These are phyloP conservation scores for Ivindomyrus marchei DNA, from an alignment of 2,113 vertebrate species.

Conservation along the genomic window DNA sequence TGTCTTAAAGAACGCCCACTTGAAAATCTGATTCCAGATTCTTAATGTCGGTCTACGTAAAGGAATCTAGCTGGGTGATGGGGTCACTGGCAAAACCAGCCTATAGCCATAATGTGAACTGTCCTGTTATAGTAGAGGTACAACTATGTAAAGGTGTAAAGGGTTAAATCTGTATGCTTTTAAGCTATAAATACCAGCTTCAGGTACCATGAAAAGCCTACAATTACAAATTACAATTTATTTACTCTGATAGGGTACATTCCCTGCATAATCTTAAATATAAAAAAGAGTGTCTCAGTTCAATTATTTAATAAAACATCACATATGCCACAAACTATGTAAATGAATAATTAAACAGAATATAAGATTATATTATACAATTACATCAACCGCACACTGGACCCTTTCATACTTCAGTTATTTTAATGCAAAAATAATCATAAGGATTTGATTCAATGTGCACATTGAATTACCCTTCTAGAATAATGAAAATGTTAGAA, in stretches of 20 bases:
- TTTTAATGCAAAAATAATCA: background rate
- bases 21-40: background rate
- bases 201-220: background rate
- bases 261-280: background rate
- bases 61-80: background rate
- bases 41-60: background rate
- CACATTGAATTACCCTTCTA: background rate
- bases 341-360: background rate
- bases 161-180: background rate
- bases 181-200: background rate
- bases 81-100: background rate
- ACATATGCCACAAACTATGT: background rate
- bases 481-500: background rate
- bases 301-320: background rate
- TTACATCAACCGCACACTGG: background rate
- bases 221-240: background rate
- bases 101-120: background rate
- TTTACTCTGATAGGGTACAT: background rate
- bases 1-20: background rate
- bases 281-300: background rate
- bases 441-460: background rate
- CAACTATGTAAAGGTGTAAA: background rate
- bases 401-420: background rate
- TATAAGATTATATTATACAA: background rate
- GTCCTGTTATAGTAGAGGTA: background rate